Percentiles rank a stretch among this genome's conserved stretches.
Conservation (phyloP, 2,888 invertebrate species). For the Leptopilina myrica region DNA sequence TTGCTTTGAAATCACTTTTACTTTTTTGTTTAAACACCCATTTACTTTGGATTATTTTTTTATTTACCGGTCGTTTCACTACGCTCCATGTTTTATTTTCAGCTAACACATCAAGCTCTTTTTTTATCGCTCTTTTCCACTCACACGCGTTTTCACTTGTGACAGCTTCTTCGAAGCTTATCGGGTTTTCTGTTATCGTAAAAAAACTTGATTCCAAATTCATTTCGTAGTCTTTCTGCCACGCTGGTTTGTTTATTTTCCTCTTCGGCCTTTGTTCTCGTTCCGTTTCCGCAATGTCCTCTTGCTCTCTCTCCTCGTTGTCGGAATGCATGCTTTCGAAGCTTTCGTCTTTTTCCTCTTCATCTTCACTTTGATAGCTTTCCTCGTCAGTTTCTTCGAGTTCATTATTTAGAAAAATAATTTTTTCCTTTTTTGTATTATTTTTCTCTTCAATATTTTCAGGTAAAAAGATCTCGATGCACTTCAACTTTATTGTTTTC, state of each 20-base stretch:
- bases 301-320: conserved; percentile 1
- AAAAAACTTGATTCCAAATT: conserved; percentile 30
- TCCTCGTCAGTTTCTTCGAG: conserved; percentile 10
- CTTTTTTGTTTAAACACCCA: neutral
- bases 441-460: neutral
- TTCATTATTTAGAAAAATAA: neutral
- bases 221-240: conserved; percentile 22
- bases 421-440: neutral
- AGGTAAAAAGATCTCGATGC: conserved; percentile 18
- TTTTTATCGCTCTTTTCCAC: conserved; percentile 44
- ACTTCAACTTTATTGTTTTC: conserved; percentile 28
- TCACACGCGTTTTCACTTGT: conserved; percentile 19
- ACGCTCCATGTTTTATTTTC: conserved; percentile 46
- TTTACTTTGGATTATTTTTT: conserved; percentile 28
- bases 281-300: conserved; percentile 7
- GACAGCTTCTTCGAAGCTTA: conserved; percentile 21
- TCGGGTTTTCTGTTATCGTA: conserved; percentile 28
- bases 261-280: conserved; percentile 12
- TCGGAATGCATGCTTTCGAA: conserved; percentile 19
- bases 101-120: conserved; percentile 29
- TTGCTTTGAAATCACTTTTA: conserved; percentile 39
- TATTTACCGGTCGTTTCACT: conserved; percentile 20
- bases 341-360: conserved; percentile 29
- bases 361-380: conserved; percentile 2
- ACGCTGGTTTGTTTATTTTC: conserved; percentile 3